Evolutionary conservation across 2,797 vertebrate genomes (phyloP).

Genomic region (Choloepus didactylus): DNA sequence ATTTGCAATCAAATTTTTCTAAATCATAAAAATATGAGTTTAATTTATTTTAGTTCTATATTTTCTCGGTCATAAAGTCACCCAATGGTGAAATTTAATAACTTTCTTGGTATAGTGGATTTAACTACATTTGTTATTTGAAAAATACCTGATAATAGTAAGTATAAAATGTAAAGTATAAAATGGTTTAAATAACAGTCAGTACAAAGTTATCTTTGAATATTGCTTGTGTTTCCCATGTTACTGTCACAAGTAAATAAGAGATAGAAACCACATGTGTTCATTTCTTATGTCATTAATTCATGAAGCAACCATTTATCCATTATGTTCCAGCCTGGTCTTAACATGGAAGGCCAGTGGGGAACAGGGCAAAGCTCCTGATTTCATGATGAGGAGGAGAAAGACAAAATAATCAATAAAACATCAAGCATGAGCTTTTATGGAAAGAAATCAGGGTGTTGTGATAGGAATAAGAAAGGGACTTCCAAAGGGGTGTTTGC

Average conservation of each 20-base stretch:
- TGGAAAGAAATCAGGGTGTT: neutral
- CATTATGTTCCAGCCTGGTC: neutral
- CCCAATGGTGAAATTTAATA: neutral
- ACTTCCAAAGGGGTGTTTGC: neutral
- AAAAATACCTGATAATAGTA: neutral
- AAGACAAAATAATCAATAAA: neutral
- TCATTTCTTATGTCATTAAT: neutral
- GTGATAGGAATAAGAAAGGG: neutral
- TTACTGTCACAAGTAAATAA: neutral
- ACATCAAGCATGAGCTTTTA: neutral
- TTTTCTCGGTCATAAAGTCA: neutral
- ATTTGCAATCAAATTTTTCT: neutral
- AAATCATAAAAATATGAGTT: neutral
- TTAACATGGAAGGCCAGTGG: neutral
- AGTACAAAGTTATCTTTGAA: neutral
- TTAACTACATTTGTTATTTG: neutral
- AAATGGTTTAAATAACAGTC: neutral
- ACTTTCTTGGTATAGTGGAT: neutral
- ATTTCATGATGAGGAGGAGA: neutral
- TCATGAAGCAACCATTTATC: neutral
- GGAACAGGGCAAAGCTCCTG: neutral
- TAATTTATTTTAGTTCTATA: neutral
- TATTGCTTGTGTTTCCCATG: neutral
- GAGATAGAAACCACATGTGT: neutral
- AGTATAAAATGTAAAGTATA: neutral